A percentile compares a stretch with the other conserved stretches of the same genome.
phyloP scores from a whole-genome alignment of 2,888 invertebrate genomes.

The Parthenolecanium corni region DNA sequence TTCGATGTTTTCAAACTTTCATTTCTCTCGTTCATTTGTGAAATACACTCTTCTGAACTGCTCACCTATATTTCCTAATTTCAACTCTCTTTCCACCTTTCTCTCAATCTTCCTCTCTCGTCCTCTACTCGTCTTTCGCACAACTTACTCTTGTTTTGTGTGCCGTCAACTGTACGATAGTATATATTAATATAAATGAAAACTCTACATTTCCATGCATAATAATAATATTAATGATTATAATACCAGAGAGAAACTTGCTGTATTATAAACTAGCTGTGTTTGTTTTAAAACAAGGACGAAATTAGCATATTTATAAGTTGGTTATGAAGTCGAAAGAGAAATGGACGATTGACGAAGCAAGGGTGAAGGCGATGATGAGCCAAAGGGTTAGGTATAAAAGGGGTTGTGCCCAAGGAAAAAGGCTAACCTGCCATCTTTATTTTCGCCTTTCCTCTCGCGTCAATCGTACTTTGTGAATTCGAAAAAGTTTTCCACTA shows the following conservation, averaged over 20 bases:
- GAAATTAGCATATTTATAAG: constrained; percentile 32
- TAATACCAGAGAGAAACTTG: constrained; percentile 25
- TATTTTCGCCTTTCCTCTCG: neutral
- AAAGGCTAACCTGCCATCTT: neutral
- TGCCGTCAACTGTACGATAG: constrained; percentile 19
- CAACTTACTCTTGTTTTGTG: neutral
- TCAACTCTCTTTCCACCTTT: neutral
- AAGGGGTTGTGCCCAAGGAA: neutral
- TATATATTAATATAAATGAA: constrained; percentile 24
- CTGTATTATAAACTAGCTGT: constrained; percentile 26
- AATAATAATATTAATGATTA: constrained; percentile 25
- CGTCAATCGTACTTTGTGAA: neutral
- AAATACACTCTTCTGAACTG: constrained; percentile 12
- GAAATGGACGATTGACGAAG: neutral
- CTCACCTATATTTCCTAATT: neutral
- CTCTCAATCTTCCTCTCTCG: neutral
- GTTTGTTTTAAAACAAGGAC: constrained; percentile 31
- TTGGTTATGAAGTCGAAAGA: constrained; percentile 24
- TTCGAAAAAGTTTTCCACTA: neutral
- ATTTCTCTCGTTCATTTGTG: constrained; percentile 22
- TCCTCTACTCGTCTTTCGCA: too few species aligned
- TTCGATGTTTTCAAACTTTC: constrained; percentile 16
- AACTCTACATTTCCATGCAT: constrained; percentile 25
- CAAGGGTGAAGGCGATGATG: neutral
- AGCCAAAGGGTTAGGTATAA: too few species aligned